phyloP scores from a whole-genome alignment of 2,888 invertebrate species.

The Pseudanteris insignis region DNA sequence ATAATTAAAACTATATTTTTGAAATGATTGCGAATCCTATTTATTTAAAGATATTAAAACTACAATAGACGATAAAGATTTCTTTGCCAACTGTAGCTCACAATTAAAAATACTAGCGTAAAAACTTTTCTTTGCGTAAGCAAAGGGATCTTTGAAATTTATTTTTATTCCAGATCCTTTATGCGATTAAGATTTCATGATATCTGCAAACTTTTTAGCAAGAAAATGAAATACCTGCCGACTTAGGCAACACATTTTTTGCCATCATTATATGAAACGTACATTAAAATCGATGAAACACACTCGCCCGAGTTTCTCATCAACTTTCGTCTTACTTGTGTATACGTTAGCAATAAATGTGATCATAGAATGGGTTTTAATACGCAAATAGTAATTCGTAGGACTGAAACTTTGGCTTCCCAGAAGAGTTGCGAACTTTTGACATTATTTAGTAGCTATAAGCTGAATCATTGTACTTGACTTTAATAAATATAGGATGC shows the following conservation, averaged over 20 bases:
- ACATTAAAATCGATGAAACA: slow-evolving; percentile 16
- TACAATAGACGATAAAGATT: no score
- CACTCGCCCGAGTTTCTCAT: slow-evolving; percentile 4
- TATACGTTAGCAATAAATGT: slow-evolving; percentile 6
- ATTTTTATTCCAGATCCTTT: slow-evolving; percentile 12
- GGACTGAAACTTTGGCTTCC: not conserved
- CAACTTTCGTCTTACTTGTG: slow-evolving; percentile 3
- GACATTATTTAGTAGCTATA: slow-evolving; percentile 7
- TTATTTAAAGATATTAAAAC: no score
- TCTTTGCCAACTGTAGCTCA: no score
- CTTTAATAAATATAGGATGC: no score
- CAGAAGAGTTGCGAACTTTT: slow-evolving; percentile 1
- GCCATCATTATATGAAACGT: slow-evolving; percentile 6
- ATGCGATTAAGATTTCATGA: slow-evolving; percentile 18
- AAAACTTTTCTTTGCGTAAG: not conserved
- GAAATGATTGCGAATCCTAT: no score
- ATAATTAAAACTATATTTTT: no score
- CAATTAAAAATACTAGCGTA: not conserved
- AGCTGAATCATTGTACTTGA: not conserved
- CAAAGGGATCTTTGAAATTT: slow-evolving; percentile 6
- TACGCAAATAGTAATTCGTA: slow-evolving; percentile 12
- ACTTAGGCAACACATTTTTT: slow-evolving; percentile 5
- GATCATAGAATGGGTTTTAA: slow-evolving; percentile 1
- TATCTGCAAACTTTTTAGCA: slow-evolving; percentile 7
- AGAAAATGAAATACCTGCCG: not conserved